Evolutionary conservation across 1,140 invertebrate species (phyloP), one percentile per base, ranked within the genome.

Genomic region (Ctenoplectra terminalis): DNA sequence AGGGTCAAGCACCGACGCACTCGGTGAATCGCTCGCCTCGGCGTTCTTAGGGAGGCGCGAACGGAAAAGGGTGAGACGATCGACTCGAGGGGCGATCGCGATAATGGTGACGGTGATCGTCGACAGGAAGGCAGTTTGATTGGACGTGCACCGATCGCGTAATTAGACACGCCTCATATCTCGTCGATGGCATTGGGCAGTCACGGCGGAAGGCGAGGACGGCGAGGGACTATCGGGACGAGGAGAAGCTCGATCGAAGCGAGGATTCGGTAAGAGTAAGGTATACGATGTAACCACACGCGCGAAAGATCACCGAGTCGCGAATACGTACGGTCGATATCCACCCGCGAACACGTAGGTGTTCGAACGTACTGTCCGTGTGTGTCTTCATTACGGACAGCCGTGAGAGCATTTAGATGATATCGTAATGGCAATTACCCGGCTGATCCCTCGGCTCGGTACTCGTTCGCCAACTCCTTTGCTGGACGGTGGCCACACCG

Each of bases 121-220:
- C 82, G 88, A 90, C 90, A 92, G 92, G 92, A 93, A 91, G 92
- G 88, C 82, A 87, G 83, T 89, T 91, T 91, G 91, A 93, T 93
- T 92, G 91, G 90, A 89, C 88, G 91, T 88, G 87, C 90, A 91
- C 90, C 89, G 89, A 90, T 91, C 89, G 90, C 86, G 90, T 92
- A 93, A 94, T 93, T 93, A 92, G 93, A 92, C 90, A 93, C 92
- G 92, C 89, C 91, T 93, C 92, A 92, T 92, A 92, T 92, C 90
- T 91, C 90, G 81, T 91, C 89, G 90, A 92, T 91, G 89, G 88
- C 88, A 91, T 90, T 92, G 85, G 88, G 87, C 80, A 88, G 73
- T 46, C 29, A 70, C 60, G 70, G 83, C 0, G 31, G 50, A 54
- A 82, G 82, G 82, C 69, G 83, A 67, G 54, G 78, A 43, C 37